These are phyloP conservation scores for Tethya wilhelma DNA, from an alignment of 37 sponge, comb jelly and placozoan species.

Conservation along the genomic window DNA sequence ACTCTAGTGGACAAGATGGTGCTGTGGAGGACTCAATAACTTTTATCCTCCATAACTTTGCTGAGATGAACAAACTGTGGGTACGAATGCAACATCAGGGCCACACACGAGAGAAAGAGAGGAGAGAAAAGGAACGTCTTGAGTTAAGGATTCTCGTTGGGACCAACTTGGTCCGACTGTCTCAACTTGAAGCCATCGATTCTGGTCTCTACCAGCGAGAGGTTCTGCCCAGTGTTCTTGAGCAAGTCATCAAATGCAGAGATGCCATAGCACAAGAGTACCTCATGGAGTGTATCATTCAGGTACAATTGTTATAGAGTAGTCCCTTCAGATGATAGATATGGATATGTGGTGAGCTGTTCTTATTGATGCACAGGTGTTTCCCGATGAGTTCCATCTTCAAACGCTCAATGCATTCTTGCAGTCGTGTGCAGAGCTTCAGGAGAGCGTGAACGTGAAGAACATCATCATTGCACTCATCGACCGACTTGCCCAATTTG, in stretches of 20 bases:
- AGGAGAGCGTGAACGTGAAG: conserved; percentile 91
- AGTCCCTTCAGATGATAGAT: conserved; percentile 5
- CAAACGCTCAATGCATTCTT: conserved; percentile 87
- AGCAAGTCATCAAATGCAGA: conserved; percentile 95
- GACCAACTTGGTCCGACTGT: conserved; percentile 95
- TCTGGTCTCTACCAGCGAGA: conserved; percentile 72
- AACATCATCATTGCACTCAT: conserved; percentile 93
- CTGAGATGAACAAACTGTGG: conserved; percentile 99
- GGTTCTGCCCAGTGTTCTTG: conserved; percentile 86
- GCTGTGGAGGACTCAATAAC: conserved; percentile 85
- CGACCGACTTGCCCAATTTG: conserved; percentile 83
- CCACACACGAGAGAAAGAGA: conserved; percentile 93
- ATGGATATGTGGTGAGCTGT: neutral
- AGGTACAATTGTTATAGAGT: conserved; percentile 59
- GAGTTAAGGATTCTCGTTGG: conserved; percentile 98
- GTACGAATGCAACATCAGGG: conserved; percentile 99
- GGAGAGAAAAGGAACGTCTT: conserved; percentile 94
- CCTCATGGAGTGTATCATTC: conserved; percentile 99
- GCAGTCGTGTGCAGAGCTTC: conserved; percentile 83
- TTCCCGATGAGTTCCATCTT: conserved; percentile 99
- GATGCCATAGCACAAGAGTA: conserved; percentile 99
- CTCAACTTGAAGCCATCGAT: conserved; percentile 88
- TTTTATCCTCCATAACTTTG: conserved; percentile 95
- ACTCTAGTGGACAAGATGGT: conserved; percentile 81
- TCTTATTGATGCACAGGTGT: conserved; percentile 65